phyloP scores from a whole-genome alignment of 2,888 invertebrate species.

The Leistus spinibarbis region DNA sequence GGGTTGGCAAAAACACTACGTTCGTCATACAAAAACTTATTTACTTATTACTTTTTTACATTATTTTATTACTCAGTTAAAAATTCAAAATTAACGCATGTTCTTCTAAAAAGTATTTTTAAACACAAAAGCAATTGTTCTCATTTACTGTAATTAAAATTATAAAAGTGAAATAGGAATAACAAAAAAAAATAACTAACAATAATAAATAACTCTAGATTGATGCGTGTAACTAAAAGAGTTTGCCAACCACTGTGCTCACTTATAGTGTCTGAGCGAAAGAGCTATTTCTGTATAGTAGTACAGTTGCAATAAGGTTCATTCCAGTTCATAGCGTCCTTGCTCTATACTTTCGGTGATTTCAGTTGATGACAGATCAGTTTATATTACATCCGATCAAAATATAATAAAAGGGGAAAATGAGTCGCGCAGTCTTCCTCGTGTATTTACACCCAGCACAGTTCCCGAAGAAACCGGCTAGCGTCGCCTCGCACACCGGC shows the following conservation, averaged over 20 bases:
- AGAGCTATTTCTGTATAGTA: conserved; percentile 4
- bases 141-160: too few relatives aligned
- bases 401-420: not conserved
- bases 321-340: conserved; percentile 4
- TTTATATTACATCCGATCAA: not conserved
- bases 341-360: not conserved
- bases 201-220: not conserved
- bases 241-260: not conserved
- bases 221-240: not conserved
- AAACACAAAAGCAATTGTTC: too few relatives aligned
- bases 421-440: not conserved
- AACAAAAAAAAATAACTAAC: not conserved
- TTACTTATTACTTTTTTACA: not conserved
- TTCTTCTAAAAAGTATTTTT: too few relatives aligned
- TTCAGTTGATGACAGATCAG: not conserved
- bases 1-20: not conserved
- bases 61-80: not conserved
- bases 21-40: not conserved
- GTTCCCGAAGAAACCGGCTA: not conserved
- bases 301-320: conserved; percentile 2
- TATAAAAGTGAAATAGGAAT: not conserved
- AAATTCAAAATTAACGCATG: too few relatives aligned
- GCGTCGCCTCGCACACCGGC: not conserved
- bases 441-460: not conserved
- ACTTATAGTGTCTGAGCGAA: not conserved